Base-by-base conservation (phyloP, 2,797 vertebrate genomes). In the Falco rusticolus region DNA sequence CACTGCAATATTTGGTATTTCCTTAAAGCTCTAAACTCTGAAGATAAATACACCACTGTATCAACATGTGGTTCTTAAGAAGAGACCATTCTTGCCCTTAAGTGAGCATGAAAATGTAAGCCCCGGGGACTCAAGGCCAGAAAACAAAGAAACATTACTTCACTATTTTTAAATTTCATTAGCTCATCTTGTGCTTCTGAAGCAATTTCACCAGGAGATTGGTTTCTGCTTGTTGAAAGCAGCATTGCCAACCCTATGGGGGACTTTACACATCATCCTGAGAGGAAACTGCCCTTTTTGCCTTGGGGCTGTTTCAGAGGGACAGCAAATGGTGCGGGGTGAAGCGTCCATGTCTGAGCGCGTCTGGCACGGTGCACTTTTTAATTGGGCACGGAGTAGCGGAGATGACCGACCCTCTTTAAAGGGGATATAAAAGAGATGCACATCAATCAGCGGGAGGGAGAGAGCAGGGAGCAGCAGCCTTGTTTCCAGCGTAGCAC, bases 301-400 rank as follows among this genome's bases (percentile, higher is more conserved):
- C 37, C 37, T 89, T 72, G 13, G 11, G 11, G 53, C 28, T 56
- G 19, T 63, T 87, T 82, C 57, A 53, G 47, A 84, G 24, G 4
- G 26, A 51, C 12, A 22, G 57, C 51, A 81, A 45, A 74, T 5
- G 5, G 25, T 39, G 11, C 0, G 0, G 17, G 11, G 9, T 19
- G 9, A 72, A 69, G 61, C 5, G 34, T 34, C 64, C n/a, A 41
- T 18, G 50, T 83, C 45, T 43, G 31, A 77, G 21, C 7, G 34
- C n/a, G 31, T 37, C 47, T 53, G 19, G 22, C 51, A 15, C 17
- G 11, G 16, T 4, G 16, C 66, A 64, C 5, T 28, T 87, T 43
- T 53, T 61, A 41, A 57, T 72, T 20, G 26, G 47, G 24, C 15
- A 41, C 5, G 15, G 51, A 84, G 37, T 17, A 70, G 70, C 13